phyloP scores from a whole-genome alignment of 2,113 vertebrate species.

The Microcebus murinus region DNA sequence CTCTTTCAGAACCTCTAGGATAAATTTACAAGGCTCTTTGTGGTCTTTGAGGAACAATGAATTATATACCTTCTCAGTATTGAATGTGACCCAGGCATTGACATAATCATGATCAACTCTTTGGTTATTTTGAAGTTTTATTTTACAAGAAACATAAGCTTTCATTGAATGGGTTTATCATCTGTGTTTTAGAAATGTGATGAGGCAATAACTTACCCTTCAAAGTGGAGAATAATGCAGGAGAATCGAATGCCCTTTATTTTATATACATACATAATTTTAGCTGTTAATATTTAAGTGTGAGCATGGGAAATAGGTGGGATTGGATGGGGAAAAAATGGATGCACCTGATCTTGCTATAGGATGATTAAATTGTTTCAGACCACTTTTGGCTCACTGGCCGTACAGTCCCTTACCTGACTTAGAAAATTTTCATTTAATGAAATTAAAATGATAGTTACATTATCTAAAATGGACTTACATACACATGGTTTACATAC shows the following conservation, averaged over 20 bases:
- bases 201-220: not conserved
- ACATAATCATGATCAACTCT: constrained; percentile 53
- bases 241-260: not conserved
- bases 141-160: not conserved
- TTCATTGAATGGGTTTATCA: not conserved
- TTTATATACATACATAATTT: not conserved
- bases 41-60: constrained; percentile 67
- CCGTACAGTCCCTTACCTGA: not conserved
- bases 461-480: not conserved
- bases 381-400: not conserved
- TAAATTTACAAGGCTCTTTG: constrained; percentile 68
- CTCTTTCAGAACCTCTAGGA: constrained; percentile 54
- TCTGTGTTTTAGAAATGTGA: not conserved
- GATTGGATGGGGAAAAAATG: not conserved
- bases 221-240: not conserved
- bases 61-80: constrained; percentile 47
- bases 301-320: not conserved
- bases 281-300: not conserved
- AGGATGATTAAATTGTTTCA: not conserved
- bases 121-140: constrained; percentile 43
- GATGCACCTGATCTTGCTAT: not conserved
- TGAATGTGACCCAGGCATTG: constrained; percentile 39
- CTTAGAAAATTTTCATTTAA: not conserved
- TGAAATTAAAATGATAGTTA: not conserved
- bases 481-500: not conserved